These are phyloP conservation scores for Pogonocherus hispidulus DNA, from an alignment of 2,888 invertebrate species.

Conservation along the genomic window DNA sequence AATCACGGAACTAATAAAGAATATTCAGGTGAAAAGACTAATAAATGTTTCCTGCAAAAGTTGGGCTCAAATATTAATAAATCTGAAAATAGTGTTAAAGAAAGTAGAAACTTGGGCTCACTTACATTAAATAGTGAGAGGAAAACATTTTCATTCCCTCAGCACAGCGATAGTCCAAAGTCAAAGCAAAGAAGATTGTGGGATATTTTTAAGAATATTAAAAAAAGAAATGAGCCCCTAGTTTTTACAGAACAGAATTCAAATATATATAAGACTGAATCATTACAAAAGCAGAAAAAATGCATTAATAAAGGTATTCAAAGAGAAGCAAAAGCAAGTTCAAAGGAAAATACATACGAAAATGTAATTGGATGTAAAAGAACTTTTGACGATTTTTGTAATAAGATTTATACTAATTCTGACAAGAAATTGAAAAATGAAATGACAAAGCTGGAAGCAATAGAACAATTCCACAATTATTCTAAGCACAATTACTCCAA, in stretches of 20 bases:
- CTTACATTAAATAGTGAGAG: not conserved
- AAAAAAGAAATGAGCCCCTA: not conserved
- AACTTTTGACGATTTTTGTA: constrained; percentile 19
- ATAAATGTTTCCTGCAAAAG: too few relatives aligned
- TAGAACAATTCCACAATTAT: too few relatives aligned
- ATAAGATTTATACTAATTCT: not conserved
- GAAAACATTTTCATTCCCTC: too few relatives aligned
- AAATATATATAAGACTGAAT: not conserved
- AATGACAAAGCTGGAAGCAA: too few relatives aligned
- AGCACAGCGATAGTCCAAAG: not conserved
- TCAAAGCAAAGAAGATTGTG: not conserved
- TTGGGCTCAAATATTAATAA: not conserved
- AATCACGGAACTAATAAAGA: not conserved
- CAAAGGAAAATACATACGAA: not conserved
- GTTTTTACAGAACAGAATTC: not conserved
- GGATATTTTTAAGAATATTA: not conserved
- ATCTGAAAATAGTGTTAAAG: not conserved
- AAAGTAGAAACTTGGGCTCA: too few relatives aligned
- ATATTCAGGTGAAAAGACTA: not conserved
- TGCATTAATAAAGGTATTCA: not conserved
- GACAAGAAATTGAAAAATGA: not conserved
- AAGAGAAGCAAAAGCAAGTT: not conserved
- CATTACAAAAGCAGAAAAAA: not conserved
- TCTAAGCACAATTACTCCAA: not conserved
- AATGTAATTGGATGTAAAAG: not conserved